A percentile compares a stretch with the other conserved stretches of the same genome.
Evolutionary conservation across 2,888 invertebrate genomes (phyloP).

Genomic region (Dolichomitus sp.): DNA sequence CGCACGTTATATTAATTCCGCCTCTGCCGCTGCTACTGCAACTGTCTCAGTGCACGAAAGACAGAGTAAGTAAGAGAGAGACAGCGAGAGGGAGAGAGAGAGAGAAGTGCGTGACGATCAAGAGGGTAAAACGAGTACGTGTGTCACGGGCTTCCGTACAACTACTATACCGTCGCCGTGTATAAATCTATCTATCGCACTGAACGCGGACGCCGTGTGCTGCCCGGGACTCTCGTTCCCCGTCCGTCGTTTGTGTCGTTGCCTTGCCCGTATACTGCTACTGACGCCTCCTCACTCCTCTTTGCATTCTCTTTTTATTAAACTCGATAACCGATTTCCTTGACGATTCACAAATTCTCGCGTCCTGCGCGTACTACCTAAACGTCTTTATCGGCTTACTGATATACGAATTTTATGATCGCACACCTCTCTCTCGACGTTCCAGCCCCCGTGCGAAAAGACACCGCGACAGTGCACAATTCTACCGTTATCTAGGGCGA

Average conservation of each 20-base stretch:
- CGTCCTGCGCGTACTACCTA: neutral
- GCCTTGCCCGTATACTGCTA: conserved; percentile 55
- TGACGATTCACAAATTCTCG: conserved; percentile 22
- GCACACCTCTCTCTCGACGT: conserved; percentile 40
- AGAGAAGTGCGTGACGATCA: conserved; percentile 14
- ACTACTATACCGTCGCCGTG: conserved; percentile 14
- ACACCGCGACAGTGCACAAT: conserved; percentile 79
- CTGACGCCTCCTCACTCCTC: conserved; percentile 41
- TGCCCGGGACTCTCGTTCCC: conserved; percentile 59
- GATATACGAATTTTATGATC: neutral
- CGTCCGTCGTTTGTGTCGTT: conserved; percentile 58
- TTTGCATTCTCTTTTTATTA: conserved; percentile 15
- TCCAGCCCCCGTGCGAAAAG: conserved; percentile 67
- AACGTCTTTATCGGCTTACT: conserved; percentile 1
- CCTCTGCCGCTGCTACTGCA: neutral
- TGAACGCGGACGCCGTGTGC: conserved; percentile 48
- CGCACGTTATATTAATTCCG: conserved; percentile 47
- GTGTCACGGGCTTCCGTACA: conserved; percentile 48
- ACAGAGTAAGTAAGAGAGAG: conserved; percentile 27
- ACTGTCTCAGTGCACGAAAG: conserved; percentile 32
- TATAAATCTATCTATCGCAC: conserved; percentile 21
- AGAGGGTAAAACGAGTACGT: conserved; percentile 24
- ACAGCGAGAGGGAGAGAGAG: conserved; percentile 10
- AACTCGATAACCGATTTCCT: conserved; percentile 52
- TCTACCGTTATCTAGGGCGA: conserved; percentile 85